Conservation (phyloP, 2,888 invertebrate genomes). For the Cyaniris semiargus region DNA sequence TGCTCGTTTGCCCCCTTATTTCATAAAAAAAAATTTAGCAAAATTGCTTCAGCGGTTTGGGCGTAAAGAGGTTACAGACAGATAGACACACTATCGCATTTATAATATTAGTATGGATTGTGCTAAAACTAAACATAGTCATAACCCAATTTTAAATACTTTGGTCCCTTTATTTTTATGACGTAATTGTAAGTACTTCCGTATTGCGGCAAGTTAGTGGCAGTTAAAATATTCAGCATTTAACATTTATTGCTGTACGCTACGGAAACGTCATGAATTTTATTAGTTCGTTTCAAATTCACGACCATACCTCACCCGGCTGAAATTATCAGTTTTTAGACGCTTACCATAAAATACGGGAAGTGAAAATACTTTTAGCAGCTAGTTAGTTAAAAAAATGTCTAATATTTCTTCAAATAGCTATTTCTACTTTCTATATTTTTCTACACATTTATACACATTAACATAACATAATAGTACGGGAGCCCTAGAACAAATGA, state of each 20-base stretch:
- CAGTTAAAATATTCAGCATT: not conserved
- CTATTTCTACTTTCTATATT: not conserved
- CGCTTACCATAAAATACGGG: not conserved
- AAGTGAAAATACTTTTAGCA: not conserved
- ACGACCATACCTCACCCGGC: not conserved
- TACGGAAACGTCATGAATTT: not conserved
- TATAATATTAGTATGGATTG: no score
- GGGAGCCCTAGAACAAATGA: no score
- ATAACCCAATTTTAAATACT: no score
- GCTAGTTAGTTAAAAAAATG: not conserved
- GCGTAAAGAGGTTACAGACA: no score
- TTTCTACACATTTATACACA: no score
- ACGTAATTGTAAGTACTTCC: slow-evolving; percentile 9
- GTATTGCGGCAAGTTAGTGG: slow-evolving; percentile 24
- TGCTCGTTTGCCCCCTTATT: no score
- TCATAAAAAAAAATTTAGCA: no score
- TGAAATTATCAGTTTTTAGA: not conserved
- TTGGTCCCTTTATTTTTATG: not conserved
- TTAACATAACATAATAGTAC: no score
- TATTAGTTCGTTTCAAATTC: not conserved
- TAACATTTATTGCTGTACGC: not conserved
- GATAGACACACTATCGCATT: no score
- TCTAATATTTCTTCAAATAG: no score
- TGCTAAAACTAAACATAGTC: no score
- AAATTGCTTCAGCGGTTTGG: no score